phyloP scores from a whole-genome alignment of 2,888 invertebrate species.

The Furcula furcula region DNA sequence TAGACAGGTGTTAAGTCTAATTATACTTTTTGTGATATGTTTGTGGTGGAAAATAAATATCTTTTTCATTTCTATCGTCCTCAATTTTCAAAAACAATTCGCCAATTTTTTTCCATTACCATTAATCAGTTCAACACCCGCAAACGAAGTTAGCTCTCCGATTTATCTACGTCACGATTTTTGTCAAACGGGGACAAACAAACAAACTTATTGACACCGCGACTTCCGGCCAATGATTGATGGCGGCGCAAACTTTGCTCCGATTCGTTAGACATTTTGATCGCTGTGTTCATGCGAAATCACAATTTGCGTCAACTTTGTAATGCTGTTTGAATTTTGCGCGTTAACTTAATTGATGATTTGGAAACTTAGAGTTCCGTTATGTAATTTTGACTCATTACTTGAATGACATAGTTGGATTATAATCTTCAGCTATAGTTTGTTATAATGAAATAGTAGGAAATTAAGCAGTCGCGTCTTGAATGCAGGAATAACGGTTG shows the following conservation, averaged over 20 bases:
- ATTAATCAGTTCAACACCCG: conserved; percentile 26
- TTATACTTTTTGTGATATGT: too few relatives aligned
- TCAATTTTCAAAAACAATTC: conserved; percentile 12
- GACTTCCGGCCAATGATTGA: conserved; percentile 36
- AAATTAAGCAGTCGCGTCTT: too few relatives aligned
- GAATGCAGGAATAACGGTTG: too few relatives aligned
- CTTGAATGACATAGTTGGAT: too few relatives aligned
- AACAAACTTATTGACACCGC: conserved; percentile 37
- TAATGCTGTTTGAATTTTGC: conserved; percentile 7
- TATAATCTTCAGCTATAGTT: too few relatives aligned
- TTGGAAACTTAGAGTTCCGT: too few relatives aligned
- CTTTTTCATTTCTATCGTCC: too few relatives aligned
- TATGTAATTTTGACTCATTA: too few relatives aligned
- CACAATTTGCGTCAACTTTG: conserved; percentile 25
- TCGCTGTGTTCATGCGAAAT: conserved; percentile 29
- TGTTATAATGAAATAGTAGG: too few relatives aligned
- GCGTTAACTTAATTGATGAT: conserved; percentile 1
- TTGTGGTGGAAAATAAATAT: too few relatives aligned
- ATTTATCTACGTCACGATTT: conserved; percentile 36
- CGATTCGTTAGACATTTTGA: conserved; percentile 28
- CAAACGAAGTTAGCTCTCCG: conserved; percentile 30
- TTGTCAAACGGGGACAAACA: conserved; percentile 30
- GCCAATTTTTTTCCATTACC: conserved; percentile 18
- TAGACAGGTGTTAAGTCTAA: too few relatives aligned
- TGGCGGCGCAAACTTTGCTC: conserved; percentile 18